phyloP scores from a whole-genome alignment of 2,888 invertebrate species.

The Ornithoptera alexandrae region DNA sequence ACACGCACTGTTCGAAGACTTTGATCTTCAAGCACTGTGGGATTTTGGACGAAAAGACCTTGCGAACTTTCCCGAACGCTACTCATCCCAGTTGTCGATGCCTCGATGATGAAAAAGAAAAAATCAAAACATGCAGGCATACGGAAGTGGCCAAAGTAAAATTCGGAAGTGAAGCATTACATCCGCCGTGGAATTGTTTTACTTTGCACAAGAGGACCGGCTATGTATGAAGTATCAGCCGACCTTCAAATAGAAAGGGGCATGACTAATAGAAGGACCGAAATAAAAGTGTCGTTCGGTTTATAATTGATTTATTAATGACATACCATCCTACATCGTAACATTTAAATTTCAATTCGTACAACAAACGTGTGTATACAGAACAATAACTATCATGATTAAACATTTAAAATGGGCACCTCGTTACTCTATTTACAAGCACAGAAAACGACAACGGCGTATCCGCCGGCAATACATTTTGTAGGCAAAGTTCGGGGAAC shows the following conservation, averaged over 20 bases:
- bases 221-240: too few relatives aligned
- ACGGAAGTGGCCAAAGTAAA: too few relatives aligned
- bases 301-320: conserved; percentile 62
- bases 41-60: too few relatives aligned
- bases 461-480: conserved; percentile 35
- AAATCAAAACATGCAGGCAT: too few relatives aligned
- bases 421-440: conserved; percentile 39
- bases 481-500: not conserved
- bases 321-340: conserved; percentile 62
- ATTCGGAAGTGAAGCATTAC: too few relatives aligned
- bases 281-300: conserved; percentile 1
- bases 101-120: too few relatives aligned
- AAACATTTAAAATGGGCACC: conserved; percentile 37
- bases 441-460: conserved; percentile 35
- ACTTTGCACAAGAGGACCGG: too few relatives aligned
- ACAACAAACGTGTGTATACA: conserved; percentile 51
- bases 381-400: conserved; percentile 38
- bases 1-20: too few relatives aligned
- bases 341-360: conserved; percentile 61
- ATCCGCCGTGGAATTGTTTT: too few relatives aligned
- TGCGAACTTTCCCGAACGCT: too few relatives aligned
- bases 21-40: too few relatives aligned
- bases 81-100: too few relatives aligned
- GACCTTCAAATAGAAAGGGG: not conserved
- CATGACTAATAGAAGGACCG: not conserved